Evolutionary conservation across 2,113 vertebrate species (phyloP).

Genomic region (Atractosteus spatula): DNA sequence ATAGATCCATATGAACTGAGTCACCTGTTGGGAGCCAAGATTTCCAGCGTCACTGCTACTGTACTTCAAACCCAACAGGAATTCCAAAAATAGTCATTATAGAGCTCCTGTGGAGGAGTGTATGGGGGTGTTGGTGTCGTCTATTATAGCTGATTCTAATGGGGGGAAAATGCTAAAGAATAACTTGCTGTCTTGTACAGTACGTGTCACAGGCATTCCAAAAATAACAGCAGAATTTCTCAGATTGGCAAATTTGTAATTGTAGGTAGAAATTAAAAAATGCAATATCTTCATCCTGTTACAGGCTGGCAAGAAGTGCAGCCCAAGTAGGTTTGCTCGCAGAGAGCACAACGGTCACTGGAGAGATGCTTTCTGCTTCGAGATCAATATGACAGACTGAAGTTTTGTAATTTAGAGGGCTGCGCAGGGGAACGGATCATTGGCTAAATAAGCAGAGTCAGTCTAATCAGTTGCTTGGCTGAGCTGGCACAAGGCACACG

Average conservation of each 20-base stretch:
- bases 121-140: neutral
- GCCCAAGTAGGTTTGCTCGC: neutral
- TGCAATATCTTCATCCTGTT: neutral
- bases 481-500: neutral
- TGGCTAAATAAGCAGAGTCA: conserved; percentile 6
- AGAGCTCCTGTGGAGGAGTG: neutral
- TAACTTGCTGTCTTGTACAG: neutral
- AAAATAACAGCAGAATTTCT: neutral
- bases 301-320: neutral
- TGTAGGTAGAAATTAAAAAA: neutral
- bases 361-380: neutral
- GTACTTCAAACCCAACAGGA: too few species aligned
- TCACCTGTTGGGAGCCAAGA: too few species aligned
- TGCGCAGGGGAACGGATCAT: neutral
- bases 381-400: conserved; percentile 4
- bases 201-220: neutral
- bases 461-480: neutral
- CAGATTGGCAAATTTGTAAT: conserved; percentile 10
- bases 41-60: too few species aligned
- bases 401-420: neutral
- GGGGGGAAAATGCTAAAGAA: neutral
- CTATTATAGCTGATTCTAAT: neutral
- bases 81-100: too few species aligned
- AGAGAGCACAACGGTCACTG: neutral
- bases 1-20: too few species aligned